Percentiles rank a stretch among this genome's conserved stretches.
Evolutionary conservation across 1,140 invertebrate species (phyloP).

Genomic region (Hormaphis cornu): DNA sequence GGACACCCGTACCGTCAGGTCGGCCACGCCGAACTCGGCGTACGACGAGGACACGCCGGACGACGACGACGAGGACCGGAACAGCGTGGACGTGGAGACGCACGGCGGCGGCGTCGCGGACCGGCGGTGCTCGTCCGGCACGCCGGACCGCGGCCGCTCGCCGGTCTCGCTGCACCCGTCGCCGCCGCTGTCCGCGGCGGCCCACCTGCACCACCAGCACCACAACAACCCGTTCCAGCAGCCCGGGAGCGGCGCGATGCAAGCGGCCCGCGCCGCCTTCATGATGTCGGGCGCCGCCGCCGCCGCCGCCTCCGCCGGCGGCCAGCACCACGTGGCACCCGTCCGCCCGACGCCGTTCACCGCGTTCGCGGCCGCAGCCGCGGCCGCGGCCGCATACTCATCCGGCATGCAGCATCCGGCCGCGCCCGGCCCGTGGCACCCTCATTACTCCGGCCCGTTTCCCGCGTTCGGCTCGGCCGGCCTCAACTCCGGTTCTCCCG

Average conservation of each 20-base stretch:
- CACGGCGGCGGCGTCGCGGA: not conserved
- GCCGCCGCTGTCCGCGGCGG: not conserved
- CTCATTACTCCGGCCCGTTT: slow-evolving; percentile 36
- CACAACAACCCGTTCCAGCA: slow-evolving; percentile 33
- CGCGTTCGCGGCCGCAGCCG: slow-evolving; percentile 38
- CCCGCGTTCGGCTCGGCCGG: slow-evolving; percentile 36
- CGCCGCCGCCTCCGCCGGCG: slow-evolving; percentile 15
- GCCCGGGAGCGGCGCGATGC: slow-evolving; percentile 21
- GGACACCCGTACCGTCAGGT: slow-evolving; percentile 39
- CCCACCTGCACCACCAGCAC: slow-evolving; percentile 14
- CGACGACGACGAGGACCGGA: slow-evolving; percentile 36
- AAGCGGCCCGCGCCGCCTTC: slow-evolving; percentile 27
- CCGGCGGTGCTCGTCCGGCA: slow-evolving; percentile 32
- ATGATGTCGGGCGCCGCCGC: slow-evolving; percentile 32
- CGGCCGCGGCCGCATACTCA: slow-evolving; percentile 38
- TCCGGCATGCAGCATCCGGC: slow-evolving; percentile 35
- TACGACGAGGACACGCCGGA: slow-evolving; percentile 34
- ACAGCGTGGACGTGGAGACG: slow-evolving; percentile 34
- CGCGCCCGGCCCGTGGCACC: slow-evolving; percentile 36
- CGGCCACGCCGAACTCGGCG: slow-evolving; percentile 3
- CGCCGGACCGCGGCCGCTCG: slow-evolving; percentile 33
- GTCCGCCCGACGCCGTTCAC: slow-evolving; percentile 40
- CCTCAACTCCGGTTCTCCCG: slow-evolving; percentile 37
- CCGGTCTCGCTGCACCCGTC: not conserved
- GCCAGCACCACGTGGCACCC: slow-evolving; percentile 34